Base-by-base conservation (phyloP, 2,888 invertebrate species). In the Perithous albicinctus region DNA sequence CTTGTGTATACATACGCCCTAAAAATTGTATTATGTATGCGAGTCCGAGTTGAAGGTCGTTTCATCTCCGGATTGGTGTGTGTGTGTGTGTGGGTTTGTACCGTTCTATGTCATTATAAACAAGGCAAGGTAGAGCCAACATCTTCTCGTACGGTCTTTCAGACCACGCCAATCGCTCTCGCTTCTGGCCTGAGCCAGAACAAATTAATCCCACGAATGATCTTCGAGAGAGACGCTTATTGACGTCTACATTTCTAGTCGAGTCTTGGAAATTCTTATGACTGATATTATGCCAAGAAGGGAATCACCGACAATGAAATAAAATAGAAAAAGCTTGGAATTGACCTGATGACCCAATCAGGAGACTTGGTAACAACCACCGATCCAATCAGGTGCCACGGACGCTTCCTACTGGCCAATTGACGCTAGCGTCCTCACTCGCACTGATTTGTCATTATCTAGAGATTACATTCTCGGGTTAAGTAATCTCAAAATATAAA, bases 71-170 rank as follows among this genome's bases (percentile, higher is more conserved):
- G 2, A 8, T 6, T 38, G 41, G 20, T 41, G 10, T 46, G 6
- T 46, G n/a, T 18, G 38, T 54, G 54, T 41, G 20, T 69, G n/a
- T 56, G 23, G n/a, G n/a, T 41, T 23, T 54, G 41, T 35, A 15
- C 54, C 23, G 38, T 70, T 70, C 76, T 86, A 86, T 88, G 88
- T 87, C 87, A 89, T 89, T 89, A 89, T 56, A 59, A 85, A 84
- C 84, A 84, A 88, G 83, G 41, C 23, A 56, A 20, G 35, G 32
- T 35, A 20, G 12, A 54, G 18, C 5, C 63, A n/a, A 18, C 20
- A 26, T 38, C 23, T 23, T 69, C 6, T 32, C 10, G 2, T 10
- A 7, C 10, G 32, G 32, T 38, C 38, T 38, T 18, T 10, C 8
- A 15, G 29, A n/a, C 23, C 48, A 18, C 66, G 48, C 15, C 20